Base-by-base conservation (phyloP, 2,113 vertebrate species). In the Alectura lathami region DNA sequence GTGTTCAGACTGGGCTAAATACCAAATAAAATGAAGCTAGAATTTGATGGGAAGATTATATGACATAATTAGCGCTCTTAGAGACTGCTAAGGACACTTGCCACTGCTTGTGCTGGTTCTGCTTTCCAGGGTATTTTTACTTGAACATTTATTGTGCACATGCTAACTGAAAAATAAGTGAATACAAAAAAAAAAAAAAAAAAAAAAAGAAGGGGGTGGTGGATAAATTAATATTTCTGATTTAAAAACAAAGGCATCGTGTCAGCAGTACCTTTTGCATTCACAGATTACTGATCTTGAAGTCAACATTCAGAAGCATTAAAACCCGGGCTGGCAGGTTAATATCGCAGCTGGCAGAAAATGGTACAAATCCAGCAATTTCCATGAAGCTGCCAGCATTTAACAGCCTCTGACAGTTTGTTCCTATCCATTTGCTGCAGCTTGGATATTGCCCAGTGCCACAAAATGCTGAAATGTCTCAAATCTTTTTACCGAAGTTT, bases 11-110 rank as follows among this genome's bases (percentile, higher is more conserved):
- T 85, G 75, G 91, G 92, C 93, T 92, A 95, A 94, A 93, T 57
- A 96, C 74, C 93, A 96, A 96, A 72, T 54, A 94, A 94, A 95
- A 95, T 43, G 57, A 74, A 95, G 93, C 43, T 96, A 86, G 77
- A 91, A 93, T 92, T 93, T 90, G 80, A 95, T 79, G 83, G 56
- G 60, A 95, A 92, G 88, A 96, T 81, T 91, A 88, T 80, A 96
- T 92, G 9, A 84, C 86, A 96, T 95, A 96, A 97, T 93, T 91
- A 83, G 43, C 91, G 88, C 94, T 93, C 94, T 96, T 94, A 79
- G 66, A 93, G 90, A 60, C 66, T 92, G 96, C 82, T 76, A 90
- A 84, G 83, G 83, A 88, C 80, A 79, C 66, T 93, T 90, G 80
- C 83, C 68, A 94, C 76, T 62, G 64, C 48, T 68, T 5, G 1